Evolutionary conservation across 2,797 vertebrate genomes (phyloP).

Genomic region (Sebastiscus albofasciatus): DNA sequence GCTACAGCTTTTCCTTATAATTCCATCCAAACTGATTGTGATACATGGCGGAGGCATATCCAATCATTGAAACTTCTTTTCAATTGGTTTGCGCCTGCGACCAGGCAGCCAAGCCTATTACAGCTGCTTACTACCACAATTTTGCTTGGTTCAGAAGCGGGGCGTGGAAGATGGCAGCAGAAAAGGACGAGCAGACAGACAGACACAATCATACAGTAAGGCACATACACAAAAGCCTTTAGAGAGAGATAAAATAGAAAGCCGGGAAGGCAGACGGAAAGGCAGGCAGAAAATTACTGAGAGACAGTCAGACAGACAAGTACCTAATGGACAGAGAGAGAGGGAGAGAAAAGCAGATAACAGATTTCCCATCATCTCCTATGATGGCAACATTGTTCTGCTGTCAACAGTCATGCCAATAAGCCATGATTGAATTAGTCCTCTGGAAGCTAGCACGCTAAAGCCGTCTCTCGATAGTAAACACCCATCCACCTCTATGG

Average conservation of each 20-base stretch:
- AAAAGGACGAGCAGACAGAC: conserved; percentile 30
- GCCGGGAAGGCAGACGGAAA: conserved; percentile 27
- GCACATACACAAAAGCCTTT: conserved; percentile 43
- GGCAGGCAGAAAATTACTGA: conserved; percentile 46
- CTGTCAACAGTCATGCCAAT: conserved; percentile 75
- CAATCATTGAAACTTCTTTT: conserved; percentile 32
- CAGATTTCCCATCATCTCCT: conserved; percentile 62
- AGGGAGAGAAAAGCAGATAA: conserved; percentile 56
- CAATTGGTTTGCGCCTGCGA: not conserved
- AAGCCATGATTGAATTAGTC: conserved; percentile 75
- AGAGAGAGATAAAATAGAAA: conserved; percentile 11
- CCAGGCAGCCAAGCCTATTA: conserved; percentile 45
- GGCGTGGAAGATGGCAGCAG: not conserved
- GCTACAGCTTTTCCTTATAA: not conserved
- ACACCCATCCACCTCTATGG: conserved; percentile 59
- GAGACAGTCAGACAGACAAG: conserved; percentile 54
- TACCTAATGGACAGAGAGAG: conserved; percentile 57
- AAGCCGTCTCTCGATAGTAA: conserved; percentile 65
- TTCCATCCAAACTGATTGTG: not conserved
- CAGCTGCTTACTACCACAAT: conserved; percentile 19
- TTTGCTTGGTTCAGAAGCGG: conserved; percentile 18
- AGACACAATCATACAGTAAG: conserved; percentile 30
- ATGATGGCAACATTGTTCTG: conserved; percentile 66
- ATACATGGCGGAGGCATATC: not conserved
- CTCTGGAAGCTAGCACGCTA: conserved; percentile 61